Conservation (phyloP, 2,888 invertebrate genomes). For the Aphrophora alni region DNA sequence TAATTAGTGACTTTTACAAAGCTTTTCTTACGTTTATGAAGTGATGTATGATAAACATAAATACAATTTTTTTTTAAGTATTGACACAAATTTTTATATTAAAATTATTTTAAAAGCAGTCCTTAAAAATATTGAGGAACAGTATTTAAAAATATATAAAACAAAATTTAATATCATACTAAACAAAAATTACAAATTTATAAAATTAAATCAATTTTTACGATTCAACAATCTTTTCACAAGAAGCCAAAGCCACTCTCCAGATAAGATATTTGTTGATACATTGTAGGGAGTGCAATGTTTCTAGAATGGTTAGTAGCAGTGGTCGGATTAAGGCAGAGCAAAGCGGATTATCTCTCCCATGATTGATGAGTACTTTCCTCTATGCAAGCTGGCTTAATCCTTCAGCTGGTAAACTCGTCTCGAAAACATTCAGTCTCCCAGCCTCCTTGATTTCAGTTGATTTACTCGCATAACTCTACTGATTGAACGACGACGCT, state of each 20-base stretch:
- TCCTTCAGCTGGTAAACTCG: conserved; percentile 35
- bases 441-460: conserved; percentile 4
- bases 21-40: too few relatives aligned
- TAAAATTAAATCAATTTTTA: not conserved
- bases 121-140: too few relatives aligned
- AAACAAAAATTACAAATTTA: too few relatives aligned
- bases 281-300: conserved; percentile 8
- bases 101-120: too few relatives aligned
- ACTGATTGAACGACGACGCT: not conserved
- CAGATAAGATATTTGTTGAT: not conserved
- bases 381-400: conserved; percentile 40
- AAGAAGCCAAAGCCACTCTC: too few relatives aligned
- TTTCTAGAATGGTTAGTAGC: conserved; percentile 39
- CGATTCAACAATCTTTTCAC: too few relatives aligned
- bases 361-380: conserved; percentile 44
- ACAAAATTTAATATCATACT: too few relatives aligned
- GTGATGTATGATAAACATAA: too few relatives aligned
- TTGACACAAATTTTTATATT: too few relatives aligned
- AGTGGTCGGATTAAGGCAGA: conserved; percentile 40
- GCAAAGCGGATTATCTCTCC: conserved; percentile 45
- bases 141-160: too few relatives aligned
- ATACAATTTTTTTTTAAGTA: too few relatives aligned
- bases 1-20: too few relatives aligned
- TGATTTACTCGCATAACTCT: conserved; percentile 23
- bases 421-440: conserved; percentile 18